Percentiles rank a stretch among this genome's conserved stretches.
Conservation (phyloP, 2,113 vertebrate genomes). For the Xiphophorus maculatus region DNA sequence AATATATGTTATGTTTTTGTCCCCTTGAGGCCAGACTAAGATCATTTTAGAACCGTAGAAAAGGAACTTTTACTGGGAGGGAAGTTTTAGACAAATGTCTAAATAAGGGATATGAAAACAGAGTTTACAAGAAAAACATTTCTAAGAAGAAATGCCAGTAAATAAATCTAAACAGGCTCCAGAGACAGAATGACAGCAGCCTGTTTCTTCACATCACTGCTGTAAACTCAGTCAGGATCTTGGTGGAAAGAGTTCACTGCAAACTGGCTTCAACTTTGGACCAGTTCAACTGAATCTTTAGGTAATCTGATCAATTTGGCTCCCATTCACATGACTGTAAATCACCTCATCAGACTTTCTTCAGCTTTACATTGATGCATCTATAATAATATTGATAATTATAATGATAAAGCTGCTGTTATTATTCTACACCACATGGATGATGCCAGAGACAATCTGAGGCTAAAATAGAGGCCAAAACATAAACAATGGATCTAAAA, state of each 20-base stretch:
- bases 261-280: not conserved
- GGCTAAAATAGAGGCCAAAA: too few relatives aligned
- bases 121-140: not conserved
- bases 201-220: not conserved
- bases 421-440: too few relatives aligned
- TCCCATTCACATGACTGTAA: not conserved
- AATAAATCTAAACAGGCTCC: not conserved
- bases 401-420: too few relatives aligned
- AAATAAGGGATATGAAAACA: not conserved
- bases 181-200: too few relatives aligned
- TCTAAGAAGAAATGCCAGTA: fast-evolving
- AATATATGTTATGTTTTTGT: not conserved
- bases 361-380: too few relatives aligned
- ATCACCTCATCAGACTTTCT: too few relatives aligned
- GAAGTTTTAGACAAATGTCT: not conserved
- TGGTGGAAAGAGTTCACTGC: not conserved
- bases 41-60: not conserved
- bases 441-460: too few relatives aligned
- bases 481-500: too few relatives aligned
- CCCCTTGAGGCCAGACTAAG: not conserved
- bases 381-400: too few relatives aligned
- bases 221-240: not conserved
- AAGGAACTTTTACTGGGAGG: not conserved
- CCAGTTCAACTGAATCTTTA: not conserved
- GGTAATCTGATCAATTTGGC: not conserved